Conservation (phyloP, 2,113 vertebrate species). For the Candoia aspera region DNA sequence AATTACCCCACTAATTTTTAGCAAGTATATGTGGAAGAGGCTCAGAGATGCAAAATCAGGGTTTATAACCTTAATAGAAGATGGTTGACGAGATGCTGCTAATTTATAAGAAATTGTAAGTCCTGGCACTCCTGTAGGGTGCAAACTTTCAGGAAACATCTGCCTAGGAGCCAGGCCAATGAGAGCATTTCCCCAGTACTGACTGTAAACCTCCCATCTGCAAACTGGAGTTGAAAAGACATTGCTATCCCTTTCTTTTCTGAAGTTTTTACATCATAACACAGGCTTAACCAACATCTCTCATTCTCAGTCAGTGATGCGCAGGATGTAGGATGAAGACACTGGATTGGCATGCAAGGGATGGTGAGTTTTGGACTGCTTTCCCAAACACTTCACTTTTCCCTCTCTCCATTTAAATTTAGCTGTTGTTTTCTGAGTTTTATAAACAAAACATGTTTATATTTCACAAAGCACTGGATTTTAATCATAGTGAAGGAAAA, state of each 20-base stretch:
- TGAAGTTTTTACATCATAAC: not conserved
- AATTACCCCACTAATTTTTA: too few relatives aligned
- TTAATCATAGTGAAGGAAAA: not conserved
- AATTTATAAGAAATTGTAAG: not conserved
- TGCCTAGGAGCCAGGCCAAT: not conserved
- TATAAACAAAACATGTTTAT: conserved; percentile 4
- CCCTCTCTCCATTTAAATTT: not conserved
- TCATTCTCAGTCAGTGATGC: not conserved
- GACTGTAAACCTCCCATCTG: not conserved
- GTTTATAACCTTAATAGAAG: too few relatives aligned
- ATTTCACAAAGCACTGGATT: not conserved
- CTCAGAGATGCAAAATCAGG: too few relatives aligned
- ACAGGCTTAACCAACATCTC: not conserved
- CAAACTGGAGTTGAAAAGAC: not conserved
- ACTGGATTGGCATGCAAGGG: not conserved
- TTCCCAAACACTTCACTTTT: not conserved
- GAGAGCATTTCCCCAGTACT: not conserved
- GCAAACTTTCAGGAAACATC: too few relatives aligned
- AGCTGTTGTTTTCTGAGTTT: too few relatives aligned
- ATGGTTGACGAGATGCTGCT: too few relatives aligned
- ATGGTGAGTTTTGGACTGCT: not conserved
- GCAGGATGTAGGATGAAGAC: not conserved
- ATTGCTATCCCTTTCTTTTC: not conserved
- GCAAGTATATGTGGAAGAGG: too few relatives aligned
- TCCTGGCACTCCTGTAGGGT: not conserved